Conservation (phyloP, 1,140 invertebrate species). For the Drosophila murphyi region DNA sequence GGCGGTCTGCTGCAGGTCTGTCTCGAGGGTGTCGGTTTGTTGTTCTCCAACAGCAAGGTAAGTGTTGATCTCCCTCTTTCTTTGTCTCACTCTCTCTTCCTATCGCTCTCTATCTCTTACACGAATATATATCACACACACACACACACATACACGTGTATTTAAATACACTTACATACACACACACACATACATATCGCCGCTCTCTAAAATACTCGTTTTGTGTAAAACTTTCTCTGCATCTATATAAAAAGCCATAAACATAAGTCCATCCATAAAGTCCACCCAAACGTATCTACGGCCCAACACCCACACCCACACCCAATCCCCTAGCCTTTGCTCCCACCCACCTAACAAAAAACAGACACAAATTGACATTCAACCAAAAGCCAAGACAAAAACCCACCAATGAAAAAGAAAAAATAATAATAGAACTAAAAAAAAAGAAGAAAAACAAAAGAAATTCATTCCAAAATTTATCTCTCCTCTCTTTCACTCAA, state of each 20-base stretch:
- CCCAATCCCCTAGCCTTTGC: conserved; percentile 2
- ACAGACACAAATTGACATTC: conserved; percentile 15
- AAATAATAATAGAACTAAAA: background rate
- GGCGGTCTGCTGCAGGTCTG: conserved; percentile 99
- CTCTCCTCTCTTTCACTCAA: conserved; percentile 14
- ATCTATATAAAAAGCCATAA: conserved; percentile 47
- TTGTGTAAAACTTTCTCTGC: conserved; percentile 52
- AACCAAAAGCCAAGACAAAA: conserved; percentile 11
- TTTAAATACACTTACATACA: conserved; percentile 13
- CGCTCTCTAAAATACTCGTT: conserved; percentile 47
- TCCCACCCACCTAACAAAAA: conserved; percentile 1
- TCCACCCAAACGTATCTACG: conserved; percentile 21
- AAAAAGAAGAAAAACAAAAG: background rate
- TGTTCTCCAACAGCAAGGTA: conserved; percentile 99
- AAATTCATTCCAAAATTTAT: background rate
- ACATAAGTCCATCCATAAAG: conserved; percentile 28
- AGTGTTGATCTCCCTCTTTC: conserved; percentile 49
- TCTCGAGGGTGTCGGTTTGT: conserved; percentile 99
- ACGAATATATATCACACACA: conserved; percentile 10
- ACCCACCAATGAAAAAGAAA: background rate
- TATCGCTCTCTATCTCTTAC: conserved; percentile 20
- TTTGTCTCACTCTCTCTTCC: conserved; percentile 29
- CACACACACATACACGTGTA: background rate
- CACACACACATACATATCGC: conserved; percentile 29
- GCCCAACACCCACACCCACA: background rate